Evolutionary conservation across 2,888 invertebrate genomes (phyloP).

Genomic region (Agriopis marginaria): DNA sequence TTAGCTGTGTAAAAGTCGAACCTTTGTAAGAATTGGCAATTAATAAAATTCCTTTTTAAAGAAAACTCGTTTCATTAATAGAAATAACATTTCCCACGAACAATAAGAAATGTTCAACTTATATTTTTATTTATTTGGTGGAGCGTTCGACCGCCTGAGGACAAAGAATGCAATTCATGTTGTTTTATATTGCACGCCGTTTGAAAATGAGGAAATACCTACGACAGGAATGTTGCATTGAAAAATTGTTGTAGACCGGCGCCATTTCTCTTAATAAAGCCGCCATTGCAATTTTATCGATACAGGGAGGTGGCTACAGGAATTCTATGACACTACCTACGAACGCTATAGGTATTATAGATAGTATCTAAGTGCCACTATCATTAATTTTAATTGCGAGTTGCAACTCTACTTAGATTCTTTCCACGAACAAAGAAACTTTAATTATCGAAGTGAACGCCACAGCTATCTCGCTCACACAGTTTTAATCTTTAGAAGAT

Average conservation of each 20-base stretch:
- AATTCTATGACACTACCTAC: not conserved
- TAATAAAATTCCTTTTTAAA: conserved; percentile 4
- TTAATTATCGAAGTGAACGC: too few relatives aligned
- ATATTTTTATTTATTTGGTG: conserved; percentile 16
- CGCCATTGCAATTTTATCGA: conserved; percentile 11
- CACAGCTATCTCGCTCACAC: too few relatives aligned
- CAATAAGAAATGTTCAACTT: conserved; percentile 6
- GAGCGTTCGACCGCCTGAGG: conserved; percentile 3
- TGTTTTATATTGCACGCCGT: conserved; percentile 18
- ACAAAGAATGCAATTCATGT: conserved; percentile 21
- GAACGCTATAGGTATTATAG: not conserved
- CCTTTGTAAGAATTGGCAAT: not conserved
- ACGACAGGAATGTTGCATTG: conserved; percentile 24
- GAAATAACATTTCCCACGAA: conserved; percentile 10
- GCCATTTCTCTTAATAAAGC: conserved; percentile 16
- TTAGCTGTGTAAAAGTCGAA: too few relatives aligned
- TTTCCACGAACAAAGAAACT: too few relatives aligned
- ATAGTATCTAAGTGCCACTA: not conserved
- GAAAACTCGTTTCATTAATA: not conserved
- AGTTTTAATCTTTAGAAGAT: too few relatives aligned
- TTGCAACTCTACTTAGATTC: too few relatives aligned
- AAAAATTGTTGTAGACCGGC: conserved; percentile 17
- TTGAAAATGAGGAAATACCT: conserved; percentile 26
- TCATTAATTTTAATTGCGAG: too few relatives aligned
- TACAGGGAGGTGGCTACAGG: not conserved